Evolutionary conservation across 2,113 vertebrate species (phyloP), one percentile per base, ranked within the genome.

Genomic region (Mustela lutreola): DNA sequence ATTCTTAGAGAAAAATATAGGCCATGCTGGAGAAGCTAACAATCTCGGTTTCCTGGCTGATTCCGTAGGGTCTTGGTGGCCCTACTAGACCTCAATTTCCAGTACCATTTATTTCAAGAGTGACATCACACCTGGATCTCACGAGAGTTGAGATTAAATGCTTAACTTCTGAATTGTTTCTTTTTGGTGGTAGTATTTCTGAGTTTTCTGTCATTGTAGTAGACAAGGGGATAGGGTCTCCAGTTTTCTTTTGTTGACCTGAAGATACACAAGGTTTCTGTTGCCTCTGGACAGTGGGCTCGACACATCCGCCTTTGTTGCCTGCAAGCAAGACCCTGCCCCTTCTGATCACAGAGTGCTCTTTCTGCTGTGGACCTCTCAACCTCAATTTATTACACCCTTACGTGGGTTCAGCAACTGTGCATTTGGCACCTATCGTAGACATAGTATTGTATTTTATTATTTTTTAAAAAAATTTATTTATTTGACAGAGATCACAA

Each of bases 1-100:
- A 19, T 73, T 91, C 45, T 53, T 93, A 65, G 14, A 96, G 89
- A 84, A 65, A 67, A 79, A 78, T 50, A 71, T 50, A 81, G 89
- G 48, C 36, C 10, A 0, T 42, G 28, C 22, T 18, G 19, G 91
- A 80, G 63, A 62, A 56, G 39, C 63, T 14, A 62, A 28, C 39
- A 67, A 48, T 80, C 48, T 78, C 80, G 60, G 39, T 56, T 56
- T 42, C 56, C 73, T 60, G 22, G 80, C 5, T 62, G 73, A 75
- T 89, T 80, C 18, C 48, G 31, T 67, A 48, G 78, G 71, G 24
- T 84, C n/a, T 50, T 50, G 31, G 45, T 65, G 45, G 36, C 50
- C 24, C 50, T 28, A 56, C 10, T 42, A 28, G 36, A 39, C 26
- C 50, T 60, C 36, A 42, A 2, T 76, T 92, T 79, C 81, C 81